Base-by-base conservation (phyloP, 2,888 invertebrate species). In the Drosophila tripunctata region DNA sequence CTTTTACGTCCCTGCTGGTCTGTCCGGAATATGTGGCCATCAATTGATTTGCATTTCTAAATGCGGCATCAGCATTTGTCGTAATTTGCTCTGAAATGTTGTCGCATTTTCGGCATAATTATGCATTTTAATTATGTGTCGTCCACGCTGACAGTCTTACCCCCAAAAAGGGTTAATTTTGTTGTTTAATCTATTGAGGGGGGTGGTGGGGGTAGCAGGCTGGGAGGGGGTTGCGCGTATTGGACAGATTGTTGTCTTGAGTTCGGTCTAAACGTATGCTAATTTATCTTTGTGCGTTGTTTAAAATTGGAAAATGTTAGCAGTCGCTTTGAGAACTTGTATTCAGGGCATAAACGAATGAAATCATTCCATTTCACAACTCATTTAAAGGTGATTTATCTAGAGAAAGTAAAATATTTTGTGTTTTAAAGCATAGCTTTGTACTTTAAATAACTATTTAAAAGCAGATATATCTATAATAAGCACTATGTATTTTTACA, bases 91-190 rank as follows among this genome's bases (percentile, higher is more conserved):
- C 64, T 64, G 57, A 71, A 85, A 85, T 81, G 78, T 87, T 81
- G 71, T 87, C 87, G 87, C 88, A 87, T 88, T 87, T 80, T 79
- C 87, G 87, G 78, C 84, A 90, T 89, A 89, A 90, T 89, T 89
- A 90, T 89, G 90, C 90, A 89, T 90, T 89, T 89, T 90, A 89
- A 89, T 89, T 89, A 90, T 87, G 87, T 79, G 70, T 62, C 55
- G 56, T n/a, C 43, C 51, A 24, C 33, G 31, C 43, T 17, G 55
- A 54, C 22, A 17, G 43, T 15, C 40, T 52, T 14, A 30, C 22
- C 38, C n/a, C 45, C 50, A 43, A 60, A 65, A 84, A 84, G 84
- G 84, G 84, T 88, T 88, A 67, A 82, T 74, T 88, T 74, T 48
- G 54, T 30, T 68, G 63, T 66, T 57, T 7, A 15, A 58, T 50